Percentiles rank a stretch among this genome's conserved stretches.
Conservation (phyloP, 2,888 invertebrate species). For the Caenorhabditis panamensis region DNA sequence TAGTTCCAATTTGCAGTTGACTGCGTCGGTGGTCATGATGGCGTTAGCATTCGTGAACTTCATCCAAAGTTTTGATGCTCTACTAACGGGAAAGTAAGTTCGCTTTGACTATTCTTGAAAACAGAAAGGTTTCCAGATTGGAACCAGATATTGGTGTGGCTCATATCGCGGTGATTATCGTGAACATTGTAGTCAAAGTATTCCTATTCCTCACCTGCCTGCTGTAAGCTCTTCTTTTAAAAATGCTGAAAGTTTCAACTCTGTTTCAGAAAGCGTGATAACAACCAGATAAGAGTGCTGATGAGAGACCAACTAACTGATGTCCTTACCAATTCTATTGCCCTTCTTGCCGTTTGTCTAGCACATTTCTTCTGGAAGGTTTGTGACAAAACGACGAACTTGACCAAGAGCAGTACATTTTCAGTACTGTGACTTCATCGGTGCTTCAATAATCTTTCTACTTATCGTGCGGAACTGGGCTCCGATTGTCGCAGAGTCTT, state of each 20-base stretch:
- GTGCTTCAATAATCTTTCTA: conserved; percentile 58
- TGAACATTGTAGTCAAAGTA: conserved; percentile 59
- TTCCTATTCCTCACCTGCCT: conserved; percentile 59
- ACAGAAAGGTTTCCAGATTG: conserved; percentile 33
- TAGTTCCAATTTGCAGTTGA: conserved; percentile 29
- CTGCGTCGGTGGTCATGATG: conserved; percentile 60
- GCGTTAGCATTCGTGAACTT: conserved; percentile 49
- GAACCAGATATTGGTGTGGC: conserved; percentile 34
- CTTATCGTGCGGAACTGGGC: conserved; percentile 62
- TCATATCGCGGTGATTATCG: conserved; percentile 48
- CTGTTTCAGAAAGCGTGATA: conserved; percentile 40
- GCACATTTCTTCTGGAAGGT: conserved; percentile 38
- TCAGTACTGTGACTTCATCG: conserved; percentile 63
- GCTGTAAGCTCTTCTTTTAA: conserved; percentile 30
- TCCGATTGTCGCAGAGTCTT: conserved; percentile 43
- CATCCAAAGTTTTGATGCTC: conserved; percentile 49
- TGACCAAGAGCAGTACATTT: too few species aligned
- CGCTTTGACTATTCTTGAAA: not conserved
- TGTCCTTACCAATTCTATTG: conserved; percentile 59
- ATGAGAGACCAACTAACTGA: conserved; percentile 66
- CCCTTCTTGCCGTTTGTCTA: conserved; percentile 50
- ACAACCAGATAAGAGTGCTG: conserved; percentile 60
- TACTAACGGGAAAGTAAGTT: conserved; percentile 48
- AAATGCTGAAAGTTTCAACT: not conserved
- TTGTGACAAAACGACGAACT: too few species aligned